Evolutionary conservation across 2,797 vertebrate species (phyloP), one percentile per base, ranked within the genome.

Genomic region (Rhyacichthys aspro): DNA sequence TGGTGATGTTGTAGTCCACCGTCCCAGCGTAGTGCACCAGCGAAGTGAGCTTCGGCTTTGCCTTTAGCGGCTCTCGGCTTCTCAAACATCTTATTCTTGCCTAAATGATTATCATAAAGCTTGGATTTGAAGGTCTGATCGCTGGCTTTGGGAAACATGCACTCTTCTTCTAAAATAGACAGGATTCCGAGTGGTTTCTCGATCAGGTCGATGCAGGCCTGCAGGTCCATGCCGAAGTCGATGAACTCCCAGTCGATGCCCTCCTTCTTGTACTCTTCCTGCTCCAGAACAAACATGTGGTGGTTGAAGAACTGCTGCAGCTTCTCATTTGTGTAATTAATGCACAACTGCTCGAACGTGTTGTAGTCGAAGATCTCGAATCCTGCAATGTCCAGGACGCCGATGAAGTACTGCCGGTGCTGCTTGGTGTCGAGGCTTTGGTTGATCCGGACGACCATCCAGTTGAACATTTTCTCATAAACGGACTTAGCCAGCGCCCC

Each of bases 241-340:
- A 98, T 98, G 83, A 98, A 98, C 76, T 93, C 92, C 96, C 96
- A 98, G 15, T 97, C 95, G 0, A 98, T 98, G 0, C 96, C 96
- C 66, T 98, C 96, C 65, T 97, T 98, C 79, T 98, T 98, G 88
- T 98, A 98, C 69, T 98, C 96, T 32, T 98, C 96, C 64, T 98
- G 96, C 74, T 98, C 96, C 79, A 98, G 86, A 55, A 98, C 95
- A 1, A 98, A 98, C 97, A 98, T 98, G 90, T 98, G 96, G 56
- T 98, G 96, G 79, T 98, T 98, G 90, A 98, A 98, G 86, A 98
- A 97, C 90, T 98, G 96, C 78, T 98, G 96, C 76, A 97, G 90
- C 84, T 94, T 98, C 76, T 95, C 94, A 0, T 95, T 95, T 32
- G 94, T 95, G 81, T 89, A 95, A 71, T 94, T 95, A 59, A 95